Percentiles rank a stretch among this genome's conserved stretches.
These are phyloP conservation scores for Ostrea denselamellosa DNA, from an alignment of 1,140 invertebrate genomes.

Conservation along the genomic window DNA sequence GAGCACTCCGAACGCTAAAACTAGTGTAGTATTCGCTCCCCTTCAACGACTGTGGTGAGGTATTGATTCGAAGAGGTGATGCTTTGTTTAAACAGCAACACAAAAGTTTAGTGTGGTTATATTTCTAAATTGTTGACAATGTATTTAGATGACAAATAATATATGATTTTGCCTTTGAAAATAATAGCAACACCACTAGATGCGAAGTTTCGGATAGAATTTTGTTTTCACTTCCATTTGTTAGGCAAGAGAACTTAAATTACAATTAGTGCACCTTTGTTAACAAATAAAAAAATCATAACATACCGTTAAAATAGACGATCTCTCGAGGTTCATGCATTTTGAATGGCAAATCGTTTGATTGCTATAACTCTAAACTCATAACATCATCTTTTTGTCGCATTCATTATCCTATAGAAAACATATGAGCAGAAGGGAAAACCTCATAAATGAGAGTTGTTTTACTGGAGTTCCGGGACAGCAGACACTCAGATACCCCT, in stretches of 20 bases:
- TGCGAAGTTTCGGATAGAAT: no score
- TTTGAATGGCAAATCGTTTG: background rate
- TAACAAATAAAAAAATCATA: background rate
- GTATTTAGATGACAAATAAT: background rate
- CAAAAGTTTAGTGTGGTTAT: background rate
- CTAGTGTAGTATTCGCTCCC: background rate
- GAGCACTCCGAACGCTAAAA: background rate
- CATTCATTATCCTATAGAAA: background rate
- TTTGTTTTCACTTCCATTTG: no score
- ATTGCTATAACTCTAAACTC: background rate
- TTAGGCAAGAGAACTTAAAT: background rate
- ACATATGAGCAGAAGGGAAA: background rate
- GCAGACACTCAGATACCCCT: background rate
- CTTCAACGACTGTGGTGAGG: background rate
- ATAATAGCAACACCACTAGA: background rate
- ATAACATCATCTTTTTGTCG: background rate
- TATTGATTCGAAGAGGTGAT: background rate
- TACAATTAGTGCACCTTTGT: background rate
- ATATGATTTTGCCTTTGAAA: background rate
- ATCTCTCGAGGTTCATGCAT: background rate
- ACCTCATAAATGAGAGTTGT: background rate
- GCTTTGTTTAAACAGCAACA: conserved; percentile 19
- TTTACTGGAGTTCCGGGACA: background rate
- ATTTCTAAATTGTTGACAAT: conserved; percentile 12
- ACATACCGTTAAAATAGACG: background rate